Evolutionary conservation across 2,113 vertebrate genomes (phyloP).

Genomic region (Indicator maculatus): DNA sequence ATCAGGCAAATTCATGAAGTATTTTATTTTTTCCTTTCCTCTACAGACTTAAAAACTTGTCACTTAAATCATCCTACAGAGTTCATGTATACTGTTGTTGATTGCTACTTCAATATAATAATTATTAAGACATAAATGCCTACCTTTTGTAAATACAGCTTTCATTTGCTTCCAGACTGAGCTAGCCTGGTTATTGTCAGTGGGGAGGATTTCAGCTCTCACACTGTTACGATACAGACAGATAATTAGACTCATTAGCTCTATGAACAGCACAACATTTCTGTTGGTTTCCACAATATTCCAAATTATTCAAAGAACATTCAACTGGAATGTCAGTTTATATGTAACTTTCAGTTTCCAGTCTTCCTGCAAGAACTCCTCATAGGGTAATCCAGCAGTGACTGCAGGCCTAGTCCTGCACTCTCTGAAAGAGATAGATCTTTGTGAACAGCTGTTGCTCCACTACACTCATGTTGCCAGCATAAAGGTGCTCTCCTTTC

Average conservation of each 20-base stretch:
- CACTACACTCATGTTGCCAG: neutral
- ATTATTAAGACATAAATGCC: neutral
- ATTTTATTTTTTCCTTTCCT: neutral
- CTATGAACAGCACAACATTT: neutral
- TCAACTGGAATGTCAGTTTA: neutral
- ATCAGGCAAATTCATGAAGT: neutral
- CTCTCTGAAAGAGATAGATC: neutral
- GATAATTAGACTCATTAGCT: rapidly evolving
- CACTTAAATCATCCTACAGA: neutral
- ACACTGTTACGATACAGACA: too few species aligned
- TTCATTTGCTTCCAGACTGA: too few species aligned
- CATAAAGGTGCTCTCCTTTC: neutral
- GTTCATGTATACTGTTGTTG: rapidly evolving
- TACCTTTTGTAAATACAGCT: neutral
- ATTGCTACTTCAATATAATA: neutral
- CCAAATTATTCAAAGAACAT: neutral
- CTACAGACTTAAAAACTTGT: neutral
- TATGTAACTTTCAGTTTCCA: neutral
- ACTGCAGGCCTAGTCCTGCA: neutral
- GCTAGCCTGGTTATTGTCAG: too few species aligned
- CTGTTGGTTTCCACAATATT: neutral
- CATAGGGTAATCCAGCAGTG: neutral
- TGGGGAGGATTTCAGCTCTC: too few species aligned
- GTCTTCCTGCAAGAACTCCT: neutral
- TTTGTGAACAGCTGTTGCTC: neutral